phyloP scores from a whole-genome alignment of 2,888 invertebrate species.

The Morpho deidamia region DNA sequence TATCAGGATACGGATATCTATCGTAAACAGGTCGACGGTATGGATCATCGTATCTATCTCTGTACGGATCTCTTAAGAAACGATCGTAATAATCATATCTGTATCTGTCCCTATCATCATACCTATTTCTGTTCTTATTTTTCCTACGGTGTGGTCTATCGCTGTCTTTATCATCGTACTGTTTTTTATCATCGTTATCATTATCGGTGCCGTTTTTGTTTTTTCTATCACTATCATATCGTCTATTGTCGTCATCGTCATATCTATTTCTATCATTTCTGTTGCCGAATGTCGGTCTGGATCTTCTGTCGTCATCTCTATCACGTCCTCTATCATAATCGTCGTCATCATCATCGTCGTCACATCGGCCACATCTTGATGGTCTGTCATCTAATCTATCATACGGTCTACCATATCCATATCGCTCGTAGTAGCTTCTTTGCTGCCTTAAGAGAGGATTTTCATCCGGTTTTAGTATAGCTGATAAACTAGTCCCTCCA shows the following conservation, averaged over 20 bases:
- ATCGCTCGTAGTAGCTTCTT: constrained; percentile 60
- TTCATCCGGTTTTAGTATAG: constrained; percentile 32
- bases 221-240: constrained; percentile 17
- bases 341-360: constrained; percentile 38
- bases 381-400: constrained; percentile 52
- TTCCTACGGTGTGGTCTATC: constrained; percentile 39
- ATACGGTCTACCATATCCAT: constrained; percentile 46
- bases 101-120: constrained; percentile 61
- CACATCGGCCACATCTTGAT: constrained; percentile 50
- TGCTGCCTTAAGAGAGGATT: constrained; percentile 40
- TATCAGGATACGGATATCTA: constrained; percentile 37
- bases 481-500: constrained; percentile 50
- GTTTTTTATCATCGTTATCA: constrained; percentile 37
- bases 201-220: constrained; percentile 41
- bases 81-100: constrained; percentile 66
- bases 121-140: constrained; percentile 46
- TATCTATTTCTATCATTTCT: constrained; percentile 49
- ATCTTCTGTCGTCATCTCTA: constrained; percentile 34
- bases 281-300: constrained; percentile 53
- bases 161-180: constrained; percentile 53
- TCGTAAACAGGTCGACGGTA: constrained; percentile 52
- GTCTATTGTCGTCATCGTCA: constrained; percentile 36
- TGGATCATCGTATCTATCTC: constrained; percentile 53
- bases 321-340: constrained; percentile 42
- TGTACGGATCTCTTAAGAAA: constrained; percentile 58